phyloP scores from a whole-genome alignment of 2,113 vertebrate genomes.

The Cariama cristata region DNA sequence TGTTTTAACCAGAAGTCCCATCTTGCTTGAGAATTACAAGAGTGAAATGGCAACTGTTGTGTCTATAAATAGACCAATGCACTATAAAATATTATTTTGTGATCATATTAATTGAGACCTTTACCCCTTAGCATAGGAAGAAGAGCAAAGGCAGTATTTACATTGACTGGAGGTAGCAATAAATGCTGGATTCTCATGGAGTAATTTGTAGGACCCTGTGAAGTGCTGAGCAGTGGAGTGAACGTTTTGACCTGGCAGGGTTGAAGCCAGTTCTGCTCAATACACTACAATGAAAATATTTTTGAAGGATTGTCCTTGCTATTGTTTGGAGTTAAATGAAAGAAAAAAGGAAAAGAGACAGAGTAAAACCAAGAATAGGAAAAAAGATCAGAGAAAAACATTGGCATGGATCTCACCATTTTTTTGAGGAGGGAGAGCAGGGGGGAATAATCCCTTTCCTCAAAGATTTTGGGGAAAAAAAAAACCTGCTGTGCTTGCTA shows the following conservation, averaged over 20 bases:
- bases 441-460: conserved; percentile 38
- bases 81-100: not conserved
- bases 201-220: not conserved
- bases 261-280: conserved; percentile 11
- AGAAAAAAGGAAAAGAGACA: conserved; percentile 1
- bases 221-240: not conserved
- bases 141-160: conserved; percentile 6
- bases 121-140: not conserved
- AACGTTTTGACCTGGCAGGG: conserved; percentile 3
- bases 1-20: not conserved
- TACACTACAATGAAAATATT: conserved; percentile 13
- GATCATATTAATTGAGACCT: not conserved
- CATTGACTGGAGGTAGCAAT: not conserved
- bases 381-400: conserved; percentile 35
- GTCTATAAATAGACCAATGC: not conserved
- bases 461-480: conserved; percentile 51
- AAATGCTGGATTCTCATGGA: not conserved
- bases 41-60: not conserved
- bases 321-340: conserved; percentile 40
- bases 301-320: conserved; percentile 38
- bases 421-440: not conserved
- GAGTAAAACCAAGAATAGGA: not conserved
- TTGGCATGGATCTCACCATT: not conserved
- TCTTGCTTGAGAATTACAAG: not conserved
- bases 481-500: conserved; percentile 20